Base-by-base conservation (phyloP, 2,888 invertebrate species). In the Helobdella robusta region DNA sequence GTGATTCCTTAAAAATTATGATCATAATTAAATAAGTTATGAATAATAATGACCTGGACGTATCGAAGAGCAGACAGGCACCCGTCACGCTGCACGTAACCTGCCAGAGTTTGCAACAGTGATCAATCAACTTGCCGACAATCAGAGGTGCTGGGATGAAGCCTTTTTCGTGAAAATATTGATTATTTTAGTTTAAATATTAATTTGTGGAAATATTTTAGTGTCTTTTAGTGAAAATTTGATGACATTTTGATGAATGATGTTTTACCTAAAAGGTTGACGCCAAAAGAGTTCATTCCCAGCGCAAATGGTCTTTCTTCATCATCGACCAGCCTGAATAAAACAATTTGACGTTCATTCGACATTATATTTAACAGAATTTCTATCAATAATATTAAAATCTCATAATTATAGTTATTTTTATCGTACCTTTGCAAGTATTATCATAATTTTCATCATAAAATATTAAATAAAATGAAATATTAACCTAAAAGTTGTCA, bases 141-240 rank as follows among this genome's bases (percentile, higher is more conserved):
- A 71, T 11, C n/a, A 71, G 35, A 5, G 71, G 71, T 18, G 66
- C 64, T 20, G 71, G 71, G 2, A 71, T 67, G 34, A 70, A 68
- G 46, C 67, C 71, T 71, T n/a, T 2, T 61, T 23, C 28, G 4
- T 52, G 20, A 25, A 23, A 4, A 20, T 5, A 25, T 20, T 20
- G 20, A 25, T 52, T 5, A 25, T 2, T 61, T 18, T 2, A 59
- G 5, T 59, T 15, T 59, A 59, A 20, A n/a, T 30, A 59, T 30
- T 2, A 59, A 46, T 2, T n/a, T 46, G 18, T 2, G 46, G 4
- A 46, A 46, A 46, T 46, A n/a, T 18, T 15, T 36, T n/a, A 28
- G 30, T n/a, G 1, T 23, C n/a, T n/a, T n/a, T n/a, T n/a, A n/a
- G n/a, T n/a, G n/a, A n/a, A n/a, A n/a, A n/a, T n/a, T n/a, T n/a